Conservation (phyloP, 2,888 invertebrate genomes). For the Eulithis testata region DNA sequence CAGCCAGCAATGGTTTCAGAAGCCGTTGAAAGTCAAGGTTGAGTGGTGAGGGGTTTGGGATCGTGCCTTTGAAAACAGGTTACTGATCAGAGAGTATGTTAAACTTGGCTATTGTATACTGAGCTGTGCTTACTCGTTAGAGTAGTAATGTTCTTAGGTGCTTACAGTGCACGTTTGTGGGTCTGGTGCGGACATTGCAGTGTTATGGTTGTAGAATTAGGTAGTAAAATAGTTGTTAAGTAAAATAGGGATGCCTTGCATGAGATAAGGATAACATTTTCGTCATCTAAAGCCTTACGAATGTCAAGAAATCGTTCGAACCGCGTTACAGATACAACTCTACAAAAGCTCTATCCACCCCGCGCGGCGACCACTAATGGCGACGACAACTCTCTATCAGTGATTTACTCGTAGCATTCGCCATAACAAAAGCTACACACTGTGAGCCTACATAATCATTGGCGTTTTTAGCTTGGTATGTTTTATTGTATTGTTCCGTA, state of each 20-base stretch:
- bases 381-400: no score
- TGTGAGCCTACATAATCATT: background rate
- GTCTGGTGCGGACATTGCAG: no score
- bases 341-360: no score
- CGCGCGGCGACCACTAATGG: background rate
- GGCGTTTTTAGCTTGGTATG: constrained; percentile 12
- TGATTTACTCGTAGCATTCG: background rate
- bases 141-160: no score
- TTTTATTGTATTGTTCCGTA: constrained; percentile 52
- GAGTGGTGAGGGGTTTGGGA: constrained; percentile 41
- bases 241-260: no score
- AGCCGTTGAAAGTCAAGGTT: constrained; percentile 44
- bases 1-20: constrained; percentile 40
- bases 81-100: constrained; percentile 41
- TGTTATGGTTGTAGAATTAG: no score
- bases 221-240: no score
- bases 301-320: no score
- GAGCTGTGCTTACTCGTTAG: background rate
- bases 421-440: background rate
- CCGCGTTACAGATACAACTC: no score
- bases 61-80: constrained; percentile 56
- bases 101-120: constrained; percentile 49
- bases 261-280: no score
- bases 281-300: no score
- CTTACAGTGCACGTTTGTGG: constrained; percentile 31